phyloP scores from a whole-genome alignment of 2,888 invertebrate species.

The Agrotis puta region DNA sequence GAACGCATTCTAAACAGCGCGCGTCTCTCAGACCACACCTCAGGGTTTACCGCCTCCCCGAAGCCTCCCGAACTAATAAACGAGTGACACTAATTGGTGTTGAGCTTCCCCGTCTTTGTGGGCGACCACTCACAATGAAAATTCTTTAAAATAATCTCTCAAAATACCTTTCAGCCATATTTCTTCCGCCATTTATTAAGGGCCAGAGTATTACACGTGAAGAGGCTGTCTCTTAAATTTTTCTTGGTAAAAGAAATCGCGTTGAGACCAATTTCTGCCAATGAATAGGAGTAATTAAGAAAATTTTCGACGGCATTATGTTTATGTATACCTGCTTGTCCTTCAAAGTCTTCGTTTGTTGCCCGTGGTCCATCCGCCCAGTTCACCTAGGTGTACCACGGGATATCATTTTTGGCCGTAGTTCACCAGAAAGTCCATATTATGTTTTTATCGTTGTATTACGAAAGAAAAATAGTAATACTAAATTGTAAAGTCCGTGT shows the following conservation, averaged over 20 bases:
- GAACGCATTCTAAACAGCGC: slow-evolving; percentile 15
- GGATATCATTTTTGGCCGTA: too few species aligned
- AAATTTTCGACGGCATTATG: slow-evolving; percentile 55
- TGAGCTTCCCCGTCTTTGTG: slow-evolving; percentile 72
- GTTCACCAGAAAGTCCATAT: too few species aligned
- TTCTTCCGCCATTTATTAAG: slow-evolving; percentile 76
- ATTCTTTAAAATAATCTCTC: slow-evolving; percentile 72
- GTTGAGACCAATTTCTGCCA: slow-evolving; percentile 71
- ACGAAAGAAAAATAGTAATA: too few species aligned
- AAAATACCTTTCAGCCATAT: slow-evolving; percentile 71
- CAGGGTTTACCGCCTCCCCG: slow-evolving; percentile 61
- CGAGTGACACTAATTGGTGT: slow-evolving; percentile 87
- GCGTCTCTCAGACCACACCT: slow-evolving; percentile 41
- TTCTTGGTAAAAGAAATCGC: slow-evolving; percentile 65
- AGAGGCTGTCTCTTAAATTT: slow-evolving; percentile 67
- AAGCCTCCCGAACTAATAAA: slow-evolving; percentile 80
- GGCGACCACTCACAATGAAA: slow-evolving; percentile 76
- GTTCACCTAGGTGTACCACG: too few species aligned
- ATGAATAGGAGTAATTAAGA: slow-evolving; percentile 68
- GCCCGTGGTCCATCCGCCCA: too few species aligned
- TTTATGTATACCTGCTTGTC: slow-evolving; percentile 39
- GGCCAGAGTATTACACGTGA: slow-evolving; percentile 73
- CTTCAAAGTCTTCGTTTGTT: too few species aligned
- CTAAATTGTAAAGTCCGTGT: too few species aligned
- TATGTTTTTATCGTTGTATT: too few species aligned